Evolutionary conservation across 2,113 vertebrate species (phyloP).

Genomic region (Nycticryphes semicollaris): DNA sequence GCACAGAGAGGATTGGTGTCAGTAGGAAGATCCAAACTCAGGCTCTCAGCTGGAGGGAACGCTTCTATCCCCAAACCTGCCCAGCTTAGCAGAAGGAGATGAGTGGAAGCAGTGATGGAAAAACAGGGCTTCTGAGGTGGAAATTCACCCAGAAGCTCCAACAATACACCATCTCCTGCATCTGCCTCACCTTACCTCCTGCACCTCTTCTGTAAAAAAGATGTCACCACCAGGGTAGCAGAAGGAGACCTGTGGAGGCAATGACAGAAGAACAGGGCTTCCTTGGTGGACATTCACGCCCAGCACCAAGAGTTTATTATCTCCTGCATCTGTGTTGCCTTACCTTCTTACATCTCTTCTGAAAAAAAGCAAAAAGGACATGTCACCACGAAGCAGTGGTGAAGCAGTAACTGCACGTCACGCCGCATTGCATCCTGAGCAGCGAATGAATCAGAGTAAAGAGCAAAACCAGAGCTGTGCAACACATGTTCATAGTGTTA

Average conservation of each 20-base stretch:
- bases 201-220: neutral
- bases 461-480: neutral
- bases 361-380: neutral
- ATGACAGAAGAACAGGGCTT: neutral
- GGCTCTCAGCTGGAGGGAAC: accelerated
- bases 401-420: neutral
- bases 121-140: neutral
- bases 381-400: neutral
- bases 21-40: neutral
- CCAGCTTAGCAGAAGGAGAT: neutral
- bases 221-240: neutral
- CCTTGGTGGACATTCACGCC: neutral
- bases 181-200: neutral
- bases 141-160: neutral
- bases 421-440: neutral
- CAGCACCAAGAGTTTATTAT: neutral
- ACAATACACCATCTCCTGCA: neutral
- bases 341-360: neutral
- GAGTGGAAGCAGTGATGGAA: neutral
- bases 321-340: neutral
- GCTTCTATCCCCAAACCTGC: neutral
- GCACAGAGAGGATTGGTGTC: neutral
- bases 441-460: neutral
- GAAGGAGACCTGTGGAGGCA: neutral
- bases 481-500: neutral